Base-by-base conservation (phyloP, 2,888 invertebrate species). In the Acronicta leporina region DNA sequence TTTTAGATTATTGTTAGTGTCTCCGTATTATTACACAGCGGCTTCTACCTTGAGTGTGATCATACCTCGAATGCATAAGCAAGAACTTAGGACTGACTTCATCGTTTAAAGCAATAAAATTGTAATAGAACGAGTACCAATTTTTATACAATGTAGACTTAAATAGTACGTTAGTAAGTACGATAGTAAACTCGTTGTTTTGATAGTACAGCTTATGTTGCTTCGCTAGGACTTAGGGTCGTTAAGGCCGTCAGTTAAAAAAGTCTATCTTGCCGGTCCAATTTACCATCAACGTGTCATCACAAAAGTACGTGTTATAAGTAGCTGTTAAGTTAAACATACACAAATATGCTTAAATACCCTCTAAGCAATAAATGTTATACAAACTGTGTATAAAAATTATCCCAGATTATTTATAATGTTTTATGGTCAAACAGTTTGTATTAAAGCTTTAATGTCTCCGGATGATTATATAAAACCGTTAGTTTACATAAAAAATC, bases 11-110 rank as follows among this genome's bases (percentile, higher is more conserved):
- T 45, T 9, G 70, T 53, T 59, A 54, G 46, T 41, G 46, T 40
- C 25, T 41, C 44, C 48, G 44, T 46, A 47, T n/a, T 43, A 50
- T 38, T 53, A 48, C 27, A 52, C 52, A 27, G 60, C 50, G 47
- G 44, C 54, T 45, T 54, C 44, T 45, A 58, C 47, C 48, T 52
- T 65, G 33, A 65, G 65, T 68, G 42, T 68, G 70, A 68, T 63
- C 60, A 68, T 51, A 54, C 64, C 14, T n/a, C 41, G 20, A 46
- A 58, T 53, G 58, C 53, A 51, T 47, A 52, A 30, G 30, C 57
- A 45, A 55, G 35, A 60, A 20, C 56, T 53, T 53, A 53, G 54
- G 30, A 56, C 44, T 45, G 35, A 49, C 16, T 48, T 41, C 52
- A 38, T 69, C 16, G 47, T 35, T 41, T n/a, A 68, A 46, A 50